Evolutionary conservation across 2,113 vertebrate species (phyloP).

Genomic region (Ameiurus melas): DNA sequence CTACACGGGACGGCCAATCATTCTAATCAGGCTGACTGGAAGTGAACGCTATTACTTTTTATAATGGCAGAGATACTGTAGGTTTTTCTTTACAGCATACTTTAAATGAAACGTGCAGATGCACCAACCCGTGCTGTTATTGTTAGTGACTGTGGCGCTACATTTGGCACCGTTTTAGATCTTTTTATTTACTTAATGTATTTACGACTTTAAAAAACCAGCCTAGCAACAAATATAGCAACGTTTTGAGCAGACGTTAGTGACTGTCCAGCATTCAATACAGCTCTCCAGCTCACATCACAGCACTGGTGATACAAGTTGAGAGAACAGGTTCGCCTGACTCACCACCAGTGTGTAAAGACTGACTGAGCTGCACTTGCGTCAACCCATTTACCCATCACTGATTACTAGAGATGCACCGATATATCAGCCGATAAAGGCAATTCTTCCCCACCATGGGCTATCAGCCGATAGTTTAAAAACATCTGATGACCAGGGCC

Average conservation of each 20-base stretch:
- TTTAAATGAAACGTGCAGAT: background rate
- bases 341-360: too few species aligned
- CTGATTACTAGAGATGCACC: too few species aligned
- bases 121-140: background rate
- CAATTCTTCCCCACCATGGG: too few species aligned
- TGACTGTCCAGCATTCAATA: background rate
- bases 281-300: background rate
- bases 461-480: too few species aligned
- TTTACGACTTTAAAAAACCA: background rate
- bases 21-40: slow-evolving; percentile 6
- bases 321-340: too few species aligned
- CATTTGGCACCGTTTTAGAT: background rate
- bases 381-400: too few species aligned
- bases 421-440: too few species aligned
- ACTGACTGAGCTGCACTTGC: too few species aligned
- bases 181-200: background rate
- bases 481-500: too few species aligned
- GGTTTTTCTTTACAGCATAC: background rate
- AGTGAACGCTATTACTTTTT: background rate
- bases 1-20: slow-evolving; percentile 1
- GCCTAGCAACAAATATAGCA: background rate
- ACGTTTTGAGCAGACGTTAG: background rate
- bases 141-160: background rate
- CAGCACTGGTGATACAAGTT: too few species aligned
- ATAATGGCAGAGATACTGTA: background rate